Evolutionary conservation across 1,140 invertebrate species (phyloP), one percentile per base, ranked within the genome.

Genomic region (Pseudomyrmex dendroicus): DNA sequence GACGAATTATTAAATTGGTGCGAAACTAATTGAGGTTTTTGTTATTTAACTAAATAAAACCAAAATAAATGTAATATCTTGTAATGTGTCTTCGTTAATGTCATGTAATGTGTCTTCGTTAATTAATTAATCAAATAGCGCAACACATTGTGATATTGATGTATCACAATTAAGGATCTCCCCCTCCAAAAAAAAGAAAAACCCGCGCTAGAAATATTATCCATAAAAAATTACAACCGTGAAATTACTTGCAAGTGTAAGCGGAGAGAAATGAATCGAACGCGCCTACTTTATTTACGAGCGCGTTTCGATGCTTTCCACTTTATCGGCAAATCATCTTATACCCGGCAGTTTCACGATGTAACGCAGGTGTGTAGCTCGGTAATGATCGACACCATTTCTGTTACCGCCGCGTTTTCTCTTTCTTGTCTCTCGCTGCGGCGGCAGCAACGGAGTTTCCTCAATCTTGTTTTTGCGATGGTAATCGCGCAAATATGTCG

Each of bases 321-420:
- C 46, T 13, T 72, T 80, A 80, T 80, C 76, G 66, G 54, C 15
- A 54, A 59, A 80, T 80, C 76, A 80, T 80, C 76, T 80, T 80
- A 70, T 80, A 80, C 76, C 76, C 76, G 76, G 66, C 76, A 80
- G 66, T 80, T 72, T 46, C 56, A 46, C 59, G 73, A 76, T 48
- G 73, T 56, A 59, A 72, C 66, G 66, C 66, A 80, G 76, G 54
- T 80, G 76, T 20, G 72, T 9, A 35, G 35, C 76, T 9, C 46
- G 44, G 44, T 80, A 73, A 64, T 76, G 72, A 64, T 77, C 72
- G 72, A 35, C 72, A 76, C 50, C 82, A 48, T 64, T 66, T 66
- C 52, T 50, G 35, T 78, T 70, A 78, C 76, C 64, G 64, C 52
- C 22, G 54, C 52, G 13, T 64, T 64, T 77, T 52, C 61, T 66